A percentile compares a stretch with the other conserved stretches of the same genome.
These are phyloP conservation scores for Bucco capensis DNA, from an alignment of 2,113 vertebrate species.

Conservation along the genomic window DNA sequence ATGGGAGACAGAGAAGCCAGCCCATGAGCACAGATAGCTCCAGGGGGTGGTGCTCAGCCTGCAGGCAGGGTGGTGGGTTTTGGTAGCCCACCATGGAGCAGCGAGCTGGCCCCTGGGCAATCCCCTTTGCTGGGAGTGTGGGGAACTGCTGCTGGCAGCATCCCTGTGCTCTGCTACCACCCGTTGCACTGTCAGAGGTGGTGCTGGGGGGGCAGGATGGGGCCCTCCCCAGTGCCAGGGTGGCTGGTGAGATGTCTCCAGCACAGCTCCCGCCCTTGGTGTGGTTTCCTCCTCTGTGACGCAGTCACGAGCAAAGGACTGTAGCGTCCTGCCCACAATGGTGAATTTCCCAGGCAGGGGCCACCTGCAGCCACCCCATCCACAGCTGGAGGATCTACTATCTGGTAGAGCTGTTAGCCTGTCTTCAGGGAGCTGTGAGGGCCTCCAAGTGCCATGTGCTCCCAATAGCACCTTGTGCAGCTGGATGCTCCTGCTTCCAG, in stretches of 20 bases:
- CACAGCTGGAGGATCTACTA: not conserved
- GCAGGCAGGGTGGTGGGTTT: too few species aligned
- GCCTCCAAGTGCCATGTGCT: not conserved
- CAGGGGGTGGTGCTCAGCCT: too few species aligned
- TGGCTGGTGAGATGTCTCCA: accelerated
- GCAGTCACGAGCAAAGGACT: not conserved
- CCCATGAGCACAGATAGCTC: too few species aligned
- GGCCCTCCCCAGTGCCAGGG: not conserved
- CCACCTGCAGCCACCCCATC: not conserved
- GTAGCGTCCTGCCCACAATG: accelerated
- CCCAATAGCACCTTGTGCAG: too few species aligned
- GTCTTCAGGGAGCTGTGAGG: not conserved
- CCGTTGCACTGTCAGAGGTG: accelerated
- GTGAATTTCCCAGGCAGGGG: not conserved
- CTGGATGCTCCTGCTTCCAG: not conserved
- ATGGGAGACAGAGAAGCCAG: not conserved
- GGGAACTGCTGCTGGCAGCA: too few species aligned
- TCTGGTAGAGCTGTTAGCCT: not conserved
- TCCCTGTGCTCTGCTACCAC: not conserved
- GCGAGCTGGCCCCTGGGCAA: too few species aligned
- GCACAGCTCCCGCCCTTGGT: not conserved
- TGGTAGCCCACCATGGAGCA: too few species aligned
- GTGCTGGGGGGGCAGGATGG: not conserved
- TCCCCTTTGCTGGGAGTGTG: too few species aligned
- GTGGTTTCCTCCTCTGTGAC: conserved; percentile 31